phyloP scores from a whole-genome alignment of 1,140 invertebrate species.

The Samia ricini region DNA sequence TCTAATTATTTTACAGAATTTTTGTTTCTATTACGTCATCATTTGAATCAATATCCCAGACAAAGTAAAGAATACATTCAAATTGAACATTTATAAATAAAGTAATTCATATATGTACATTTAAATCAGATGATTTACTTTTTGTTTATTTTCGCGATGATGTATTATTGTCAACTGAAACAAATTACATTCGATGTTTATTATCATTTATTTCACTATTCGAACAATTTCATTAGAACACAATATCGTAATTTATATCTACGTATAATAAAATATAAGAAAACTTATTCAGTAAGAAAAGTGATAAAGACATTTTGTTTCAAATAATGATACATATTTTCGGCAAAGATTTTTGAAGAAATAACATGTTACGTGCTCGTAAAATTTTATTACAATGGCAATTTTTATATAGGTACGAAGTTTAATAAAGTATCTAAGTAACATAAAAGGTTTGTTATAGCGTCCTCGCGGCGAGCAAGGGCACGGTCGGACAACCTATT shows the following conservation, averaged over 20 bases:
- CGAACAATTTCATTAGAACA: background rate
- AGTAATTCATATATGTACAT: too few species aligned
- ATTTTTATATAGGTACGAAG: background rate
- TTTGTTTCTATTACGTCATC: too few species aligned
- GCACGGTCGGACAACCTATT: background rate
- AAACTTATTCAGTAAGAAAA: background rate
- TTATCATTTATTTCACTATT: background rate
- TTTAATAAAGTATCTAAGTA: background rate
- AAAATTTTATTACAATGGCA: background rate
- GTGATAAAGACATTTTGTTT: background rate
- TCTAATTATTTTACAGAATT: too few species aligned
- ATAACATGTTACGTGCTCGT: background rate
- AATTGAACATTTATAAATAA: too few species aligned
- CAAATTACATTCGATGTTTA: background rate
- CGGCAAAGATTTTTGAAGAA: background rate
- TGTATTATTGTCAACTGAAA: background rate
- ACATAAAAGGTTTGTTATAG: slow-evolving; percentile 1
- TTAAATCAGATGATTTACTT: background rate
- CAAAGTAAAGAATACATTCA: too few species aligned
- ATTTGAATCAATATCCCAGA: too few species aligned
- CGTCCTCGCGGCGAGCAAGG: background rate
- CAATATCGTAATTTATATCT: background rate
- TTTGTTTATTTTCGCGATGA: background rate
- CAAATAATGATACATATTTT: background rate
- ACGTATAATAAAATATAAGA: background rate